These are phyloP conservation scores for Nemoura dubitans DNA, from an alignment of 2,888 invertebrate species.

Conservation along the genomic window DNA sequence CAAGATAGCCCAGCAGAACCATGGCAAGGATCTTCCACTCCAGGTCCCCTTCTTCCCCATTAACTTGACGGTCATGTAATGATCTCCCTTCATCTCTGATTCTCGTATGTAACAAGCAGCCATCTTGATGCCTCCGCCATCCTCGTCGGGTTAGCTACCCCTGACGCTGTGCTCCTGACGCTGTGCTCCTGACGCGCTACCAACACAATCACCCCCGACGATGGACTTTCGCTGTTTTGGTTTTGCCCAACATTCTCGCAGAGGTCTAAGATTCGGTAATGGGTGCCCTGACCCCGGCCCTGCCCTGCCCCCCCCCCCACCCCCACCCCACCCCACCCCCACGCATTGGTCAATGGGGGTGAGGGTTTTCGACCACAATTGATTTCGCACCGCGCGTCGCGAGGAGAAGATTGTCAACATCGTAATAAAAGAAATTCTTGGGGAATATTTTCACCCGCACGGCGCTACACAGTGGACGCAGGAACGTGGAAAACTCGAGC, in stretches of 20 bases:
- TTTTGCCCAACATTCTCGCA: background rate
- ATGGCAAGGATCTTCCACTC: slow-evolving; percentile 18
- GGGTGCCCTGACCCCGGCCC: background rate
- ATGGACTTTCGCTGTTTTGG: slow-evolving; percentile 22
- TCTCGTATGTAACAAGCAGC: slow-evolving; percentile 32
- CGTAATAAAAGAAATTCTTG: slow-evolving; percentile 20
- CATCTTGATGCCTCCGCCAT: slow-evolving; percentile 15
- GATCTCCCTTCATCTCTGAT: slow-evolving; percentile 31
- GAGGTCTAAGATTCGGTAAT: slow-evolving; percentile 7
- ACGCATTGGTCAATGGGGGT: background rate
- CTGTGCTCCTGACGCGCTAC: background rate
- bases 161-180: background rate
- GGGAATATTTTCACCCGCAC: background rate
- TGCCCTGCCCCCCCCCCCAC: too few relatives aligned
- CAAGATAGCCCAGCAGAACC: slow-evolving; percentile 27
- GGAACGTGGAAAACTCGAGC: background rate
- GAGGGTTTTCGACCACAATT: slow-evolving; percentile 1
- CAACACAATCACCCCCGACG: background rate
- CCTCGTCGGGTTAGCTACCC: background rate
- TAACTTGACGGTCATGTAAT: slow-evolving; percentile 24
- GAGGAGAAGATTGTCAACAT: background rate
- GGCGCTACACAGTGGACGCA: background rate
- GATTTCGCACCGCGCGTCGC: slow-evolving; percentile 19
- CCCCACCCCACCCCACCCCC: too few relatives aligned
- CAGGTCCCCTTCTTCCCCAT: background rate